Conservation (phyloP, 2,888 invertebrate genomes). For the Dynastes maya region DNA sequence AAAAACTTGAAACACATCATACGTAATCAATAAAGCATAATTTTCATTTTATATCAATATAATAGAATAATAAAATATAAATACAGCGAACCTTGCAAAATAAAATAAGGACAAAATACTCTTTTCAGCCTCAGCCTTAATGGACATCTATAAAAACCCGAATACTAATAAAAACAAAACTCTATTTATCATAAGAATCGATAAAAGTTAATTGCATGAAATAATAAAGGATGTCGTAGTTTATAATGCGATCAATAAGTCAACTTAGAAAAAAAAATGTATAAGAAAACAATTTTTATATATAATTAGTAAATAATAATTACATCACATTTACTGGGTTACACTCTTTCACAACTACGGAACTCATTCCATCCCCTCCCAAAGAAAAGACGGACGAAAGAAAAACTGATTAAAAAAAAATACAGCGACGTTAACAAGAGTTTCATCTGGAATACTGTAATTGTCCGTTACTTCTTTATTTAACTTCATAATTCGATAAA, state of each 20-base stretch:
- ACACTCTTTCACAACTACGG: slow-evolving; percentile 49
- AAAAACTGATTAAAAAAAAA: slow-evolving; percentile 9
- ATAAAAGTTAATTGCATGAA: no score
- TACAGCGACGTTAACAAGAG: no score
- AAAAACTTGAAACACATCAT: slow-evolving; percentile 14
- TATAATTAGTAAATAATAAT: slow-evolving; percentile 11
- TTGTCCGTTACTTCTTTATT: slow-evolving; percentile 5
- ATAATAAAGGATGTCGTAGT: no score
- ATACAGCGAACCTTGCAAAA: slow-evolving; percentile 28
- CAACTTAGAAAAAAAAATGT: slow-evolving; percentile 35
- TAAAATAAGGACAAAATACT: slow-evolving; percentile 22
- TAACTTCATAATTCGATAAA: slow-evolving; percentile 1
- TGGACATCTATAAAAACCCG: background rate
- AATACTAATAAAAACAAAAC: slow-evolving; percentile 24
- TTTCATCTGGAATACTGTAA: no score
- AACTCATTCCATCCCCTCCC: slow-evolving; percentile 34
- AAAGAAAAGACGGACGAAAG: slow-evolving; percentile 13
- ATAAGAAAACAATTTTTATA: background rate
- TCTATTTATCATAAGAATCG: slow-evolving; percentile 34
- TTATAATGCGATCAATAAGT: slow-evolving; percentile 32
- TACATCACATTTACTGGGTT: slow-evolving; percentile 52
- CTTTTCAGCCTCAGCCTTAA: slow-evolving; percentile 3
- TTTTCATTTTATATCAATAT: no score
- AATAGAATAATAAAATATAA: slow-evolving; percentile 18
- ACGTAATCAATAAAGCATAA: slow-evolving; percentile 14